Evolutionary conservation across 2,797 vertebrate genomes (phyloP), one percentile per base, ranked within the genome.

Genomic region (Odontamblyopus lacepedii): DNA sequence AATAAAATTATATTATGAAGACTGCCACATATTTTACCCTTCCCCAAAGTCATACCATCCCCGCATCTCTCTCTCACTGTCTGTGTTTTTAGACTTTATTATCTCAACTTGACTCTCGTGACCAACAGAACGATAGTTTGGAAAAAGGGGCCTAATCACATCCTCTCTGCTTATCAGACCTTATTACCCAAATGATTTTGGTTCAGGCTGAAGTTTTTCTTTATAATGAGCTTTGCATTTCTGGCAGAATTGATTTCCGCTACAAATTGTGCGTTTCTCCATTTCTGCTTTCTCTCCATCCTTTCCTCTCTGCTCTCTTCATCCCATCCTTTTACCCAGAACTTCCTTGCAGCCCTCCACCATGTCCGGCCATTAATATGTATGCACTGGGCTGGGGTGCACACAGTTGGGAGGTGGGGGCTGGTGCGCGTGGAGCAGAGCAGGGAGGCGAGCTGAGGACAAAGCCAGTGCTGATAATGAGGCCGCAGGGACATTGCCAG

Each of bases 201-300:
- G 88, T 90, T 87, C 88, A 83, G 83, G 80, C 77, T 80, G 85
- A 91, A 89, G 86, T 92, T 89, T 89, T 85, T 87, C 88, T 93
- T 69, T 92, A 93, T 94, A 95, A 93, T 94, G 93, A 94, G 93
- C 92, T 92, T 92, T 92, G 91, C 88, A 90, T 93, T 92, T 91
- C 81, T 81, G 13, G 4, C 75, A 79, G 89, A 93, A 92, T 92
- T 92, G 94, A 94, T 94, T 94, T 93, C 89, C 80, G 78, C 91
- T 93, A 81, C 87, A 78, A 76, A 85, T 86, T 90, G 80, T 75
- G 76, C 73, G 63, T 83, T 76, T 84, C 74, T 76, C 73, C 69
- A 65, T 78, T 79, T 82, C 75, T 83, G 71, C 69, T 76, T 78
- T 79, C 79, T 70, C 73, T 82, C 77, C 73, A 71, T 86, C 81